phyloP scores from a whole-genome alignment of 1,140 invertebrate genomes.

The Zophobas morio region DNA sequence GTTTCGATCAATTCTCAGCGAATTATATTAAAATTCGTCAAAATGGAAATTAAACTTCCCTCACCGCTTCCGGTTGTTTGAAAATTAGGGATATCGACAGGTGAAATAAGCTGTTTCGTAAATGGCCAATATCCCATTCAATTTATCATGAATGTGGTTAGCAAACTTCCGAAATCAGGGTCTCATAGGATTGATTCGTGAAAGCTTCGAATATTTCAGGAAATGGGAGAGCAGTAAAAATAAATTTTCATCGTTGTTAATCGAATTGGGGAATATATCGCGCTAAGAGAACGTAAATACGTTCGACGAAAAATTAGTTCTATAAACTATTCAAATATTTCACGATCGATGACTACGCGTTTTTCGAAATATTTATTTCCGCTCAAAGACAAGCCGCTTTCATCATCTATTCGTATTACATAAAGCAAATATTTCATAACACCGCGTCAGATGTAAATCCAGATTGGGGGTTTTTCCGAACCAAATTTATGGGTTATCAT shows the following conservation, averaged over 20 bases:
- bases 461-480: conserved; percentile 8
- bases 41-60: conserved; percentile 51
- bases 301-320: neutral
- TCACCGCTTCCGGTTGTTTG: conserved; percentile 34
- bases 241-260: conserved; percentile 10
- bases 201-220: conserved; percentile 14
- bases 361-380: conserved; percentile 8
- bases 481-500: conserved; percentile 32
- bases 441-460: neutral
- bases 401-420: conserved; percentile 9
- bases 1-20: conserved; percentile 28
- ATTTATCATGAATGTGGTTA: conserved; percentile 36
- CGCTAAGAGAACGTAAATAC: neutral
- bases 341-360: neutral
- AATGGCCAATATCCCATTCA: conserved; percentile 48
- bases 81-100: conserved; percentile 54
- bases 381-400: conserved; percentile 5
- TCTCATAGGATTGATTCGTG: conserved; percentile 19
- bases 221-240: conserved; percentile 28
- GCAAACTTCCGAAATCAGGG: conserved; percentile 21
- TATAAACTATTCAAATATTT: neutral
- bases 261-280: neutral
- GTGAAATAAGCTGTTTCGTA: conserved; percentile 53
- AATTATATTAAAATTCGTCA: conserved; percentile 46
- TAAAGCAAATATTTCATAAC: conserved; percentile 15